Evolutionary conservation across 2,888 invertebrate species (phyloP).

Genomic region (Nebria brevicollis): DNA sequence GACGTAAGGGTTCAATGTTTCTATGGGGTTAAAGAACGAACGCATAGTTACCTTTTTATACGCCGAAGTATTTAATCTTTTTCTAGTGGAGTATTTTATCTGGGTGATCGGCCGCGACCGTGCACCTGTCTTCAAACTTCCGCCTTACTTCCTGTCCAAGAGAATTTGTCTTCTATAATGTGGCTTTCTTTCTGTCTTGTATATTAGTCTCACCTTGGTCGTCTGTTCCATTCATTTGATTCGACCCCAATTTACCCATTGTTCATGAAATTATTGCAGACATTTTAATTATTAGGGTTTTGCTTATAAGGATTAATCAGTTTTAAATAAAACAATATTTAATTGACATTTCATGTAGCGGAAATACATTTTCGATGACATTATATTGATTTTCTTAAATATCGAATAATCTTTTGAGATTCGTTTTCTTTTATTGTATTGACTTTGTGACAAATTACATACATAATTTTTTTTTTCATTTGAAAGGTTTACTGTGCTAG

Average conservation of each 20-base stretch:
- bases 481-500: too few species aligned
- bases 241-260: neutral
- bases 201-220: neutral
- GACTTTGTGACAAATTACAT: too few species aligned
- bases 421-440: too few species aligned
- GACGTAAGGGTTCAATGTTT: conserved; percentile 28
- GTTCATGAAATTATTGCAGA: neutral
- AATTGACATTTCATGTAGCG: too few species aligned
- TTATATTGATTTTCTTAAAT: too few species aligned
- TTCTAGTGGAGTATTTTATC: conserved; percentile 29
- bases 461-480: too few species aligned
- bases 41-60: conserved; percentile 25
- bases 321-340: too few species aligned
- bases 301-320: neutral
- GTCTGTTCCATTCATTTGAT: conserved; percentile 1
- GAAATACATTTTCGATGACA: too few species aligned
- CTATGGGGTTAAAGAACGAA: conserved; percentile 30
- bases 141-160: conserved; percentile 33
- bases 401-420: too few species aligned
- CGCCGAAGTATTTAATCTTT: conserved; percentile 37
- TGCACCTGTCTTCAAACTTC: conserved; percentile 37
- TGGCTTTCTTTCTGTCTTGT: conserved; percentile 16
- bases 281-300: neutral
- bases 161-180: conserved; percentile 38
- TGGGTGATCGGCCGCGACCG: conserved; percentile 24